phyloP scores from a whole-genome alignment of 2,888 invertebrate genomes.

The Watsonalla cultraria region DNA sequence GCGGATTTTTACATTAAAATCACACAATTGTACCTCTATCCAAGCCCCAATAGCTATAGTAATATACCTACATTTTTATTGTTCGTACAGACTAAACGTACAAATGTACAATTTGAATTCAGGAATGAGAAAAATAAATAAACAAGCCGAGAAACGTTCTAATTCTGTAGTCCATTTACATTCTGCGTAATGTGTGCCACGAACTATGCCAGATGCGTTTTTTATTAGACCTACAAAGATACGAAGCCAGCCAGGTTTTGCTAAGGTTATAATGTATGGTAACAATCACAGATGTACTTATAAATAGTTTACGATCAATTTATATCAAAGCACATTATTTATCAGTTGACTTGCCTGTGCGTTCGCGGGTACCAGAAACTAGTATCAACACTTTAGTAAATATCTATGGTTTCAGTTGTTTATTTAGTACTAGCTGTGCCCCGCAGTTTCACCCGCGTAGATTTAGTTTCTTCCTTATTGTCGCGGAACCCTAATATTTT shows the following conservation, averaged over 20 bases:
- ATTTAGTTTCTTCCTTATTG: too few relatives aligned
- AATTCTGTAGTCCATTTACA: slow-evolving; percentile 45
- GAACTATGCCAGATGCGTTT: slow-evolving; percentile 31
- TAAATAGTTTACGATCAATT: too few relatives aligned
- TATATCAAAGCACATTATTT: too few relatives aligned
- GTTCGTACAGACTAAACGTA: neutral
- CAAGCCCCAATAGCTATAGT: neutral
- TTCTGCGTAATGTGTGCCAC: slow-evolving; percentile 23
- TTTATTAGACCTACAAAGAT: slow-evolving; percentile 28
- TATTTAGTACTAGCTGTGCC: too few relatives aligned
- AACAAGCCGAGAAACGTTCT: slow-evolving; percentile 30
- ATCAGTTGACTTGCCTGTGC: too few relatives aligned
- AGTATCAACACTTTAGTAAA: too few relatives aligned
- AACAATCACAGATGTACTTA: neutral
- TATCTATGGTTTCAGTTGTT: too few relatives aligned
- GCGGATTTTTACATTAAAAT: too few relatives aligned
- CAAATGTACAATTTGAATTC: neutral
- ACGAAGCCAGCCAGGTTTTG: slow-evolving; percentile 14
- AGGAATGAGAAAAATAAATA: slow-evolving; percentile 31
- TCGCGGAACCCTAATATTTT: too few relatives aligned
- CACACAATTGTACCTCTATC: neutral
- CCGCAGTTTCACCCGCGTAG: too few relatives aligned
- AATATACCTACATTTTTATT: neutral
- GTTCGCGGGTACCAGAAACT: too few relatives aligned
- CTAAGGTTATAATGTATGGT: neutral